Base-by-base conservation (phyloP, 2,113 vertebrate genomes). In the Centropristis striata region DNA sequence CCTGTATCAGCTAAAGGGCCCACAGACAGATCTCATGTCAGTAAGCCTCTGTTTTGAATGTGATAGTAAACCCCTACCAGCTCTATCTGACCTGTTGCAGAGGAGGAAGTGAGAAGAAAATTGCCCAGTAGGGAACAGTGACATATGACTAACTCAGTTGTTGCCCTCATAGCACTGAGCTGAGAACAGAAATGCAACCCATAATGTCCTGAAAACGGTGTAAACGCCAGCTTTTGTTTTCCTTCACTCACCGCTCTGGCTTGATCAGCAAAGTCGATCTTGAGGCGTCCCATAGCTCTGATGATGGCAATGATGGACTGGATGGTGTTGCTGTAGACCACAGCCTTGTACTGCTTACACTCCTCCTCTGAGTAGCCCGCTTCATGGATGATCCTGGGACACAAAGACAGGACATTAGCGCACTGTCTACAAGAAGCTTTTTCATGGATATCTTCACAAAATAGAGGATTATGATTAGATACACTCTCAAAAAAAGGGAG, bases 311-410 rank as follows among this genome's bases (percentile, higher is more conserved):
- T 98, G 73, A 99, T 98, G 32, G 98, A 99, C 94, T 99, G 98
- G 92, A 99, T 99, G 84, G 98, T 99, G 93, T 99, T 99, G 92
- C 98, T 99, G 94, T 98, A 99, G 83, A 99, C 98, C 86, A 99
- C 98, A 1, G 97, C 98, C 95, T 97, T 98, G 90, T 98, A 99
- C 88, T 99, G 98, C 94, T 99, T 98, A 88, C 98, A 99, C 89
- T 99, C 98, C 64, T 99, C 98, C 94, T 99, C 98, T 36, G 98
- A 99, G 93, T 99, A 99, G 54, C 98, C 98, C 3, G 97, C 97
- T 85, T 99, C 98, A 0, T 99, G 98, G 87, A 99, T 99, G 92
- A 99, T 99, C 92, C 98, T 99, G 78, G 0, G 7, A 61, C 50
- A 80, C 51, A 84, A 27, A 27, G 1, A 63, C n/a, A 67, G 15